phyloP scores from a whole-genome alignment of 2,797 vertebrate genomes.

The Peromyscus attwateri region DNA sequence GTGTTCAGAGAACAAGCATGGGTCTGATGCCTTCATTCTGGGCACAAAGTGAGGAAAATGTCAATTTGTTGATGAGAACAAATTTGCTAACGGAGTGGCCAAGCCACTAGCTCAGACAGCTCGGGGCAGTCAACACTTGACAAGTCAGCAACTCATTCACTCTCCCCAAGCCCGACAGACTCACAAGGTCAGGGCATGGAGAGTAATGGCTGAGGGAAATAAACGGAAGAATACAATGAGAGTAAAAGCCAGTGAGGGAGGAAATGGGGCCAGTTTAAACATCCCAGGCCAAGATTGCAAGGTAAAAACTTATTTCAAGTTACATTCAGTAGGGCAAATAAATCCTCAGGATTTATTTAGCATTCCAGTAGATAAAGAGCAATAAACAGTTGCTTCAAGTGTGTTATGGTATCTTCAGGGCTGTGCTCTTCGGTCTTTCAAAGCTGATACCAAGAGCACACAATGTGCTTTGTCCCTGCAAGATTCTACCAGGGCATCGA shows the following conservation, averaged over 20 bases:
- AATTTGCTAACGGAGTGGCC: background rate
- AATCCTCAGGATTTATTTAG: constrained; percentile 61
- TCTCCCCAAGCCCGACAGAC: background rate
- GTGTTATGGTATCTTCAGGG: background rate
- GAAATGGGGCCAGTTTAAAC: constrained; percentile 55
- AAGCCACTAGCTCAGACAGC: constrained; percentile 33
- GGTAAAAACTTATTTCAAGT: constrained; percentile 54
- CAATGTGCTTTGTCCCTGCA: constrained; percentile 41
- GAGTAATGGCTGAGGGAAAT: constrained; percentile 63
- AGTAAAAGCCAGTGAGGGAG: constrained; percentile 37
- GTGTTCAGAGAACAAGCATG: background rate
- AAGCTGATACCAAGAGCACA: background rate
- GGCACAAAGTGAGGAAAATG: constrained; percentile 16
- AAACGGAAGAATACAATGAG: constrained; percentile 26
- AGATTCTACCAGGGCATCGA: background rate
- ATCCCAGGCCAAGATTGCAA: constrained; percentile 33
- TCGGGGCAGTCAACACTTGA: background rate
- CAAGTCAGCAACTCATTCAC: background rate
- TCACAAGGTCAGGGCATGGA: constrained; percentile 48
- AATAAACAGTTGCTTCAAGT: constrained; percentile 42
- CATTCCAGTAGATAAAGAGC: constrained; percentile 73
- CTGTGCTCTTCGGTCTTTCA: background rate
- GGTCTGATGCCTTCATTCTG: background rate
- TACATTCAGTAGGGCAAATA: constrained; percentile 53
- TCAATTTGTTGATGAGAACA: constrained; percentile 33